Percentiles rank a stretch among this genome's conserved stretches.
Conservation (phyloP, 1,140 invertebrate genomes). For the Tribolium castaneum region DNA sequence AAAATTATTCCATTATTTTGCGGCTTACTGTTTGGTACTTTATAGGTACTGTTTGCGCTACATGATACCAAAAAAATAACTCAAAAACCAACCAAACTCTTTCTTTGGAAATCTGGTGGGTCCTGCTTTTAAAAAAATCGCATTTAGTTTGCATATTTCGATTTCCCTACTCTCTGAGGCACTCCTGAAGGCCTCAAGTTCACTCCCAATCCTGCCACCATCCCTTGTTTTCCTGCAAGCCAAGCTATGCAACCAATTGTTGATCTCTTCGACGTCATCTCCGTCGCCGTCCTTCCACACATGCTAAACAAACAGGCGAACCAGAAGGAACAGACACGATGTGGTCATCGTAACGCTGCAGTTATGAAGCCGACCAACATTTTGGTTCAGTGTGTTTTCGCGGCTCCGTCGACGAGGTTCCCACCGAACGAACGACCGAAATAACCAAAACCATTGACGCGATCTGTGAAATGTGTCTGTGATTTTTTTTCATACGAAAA, state of each 20-base stretch:
- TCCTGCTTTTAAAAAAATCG: too few species aligned
- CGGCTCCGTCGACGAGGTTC: conserved; percentile 45
- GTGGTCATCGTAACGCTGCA: conserved; percentile 55
- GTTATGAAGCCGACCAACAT: conserved; percentile 39
- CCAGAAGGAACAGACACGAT: conserved; percentile 48
- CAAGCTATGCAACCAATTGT: conserved; percentile 1
- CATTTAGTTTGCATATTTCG: too few species aligned
- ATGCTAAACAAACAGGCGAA: conserved; percentile 11
- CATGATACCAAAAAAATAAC: too few species aligned
- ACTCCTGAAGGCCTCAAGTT: too few species aligned
- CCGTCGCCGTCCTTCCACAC: conserved; percentile 1
- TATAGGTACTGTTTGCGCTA: too few species aligned
- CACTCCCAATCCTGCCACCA: background rate
- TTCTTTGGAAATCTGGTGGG: too few species aligned
- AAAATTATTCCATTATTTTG: too few species aligned
- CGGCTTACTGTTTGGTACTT: too few species aligned
- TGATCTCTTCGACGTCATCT: background rate
- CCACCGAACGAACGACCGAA: conserved; percentile 16
- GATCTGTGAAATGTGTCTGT: conserved; percentile 16
- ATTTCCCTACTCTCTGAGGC: too few species aligned
- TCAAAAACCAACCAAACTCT: too few species aligned
- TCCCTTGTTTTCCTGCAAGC: background rate
- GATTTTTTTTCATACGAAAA: background rate
- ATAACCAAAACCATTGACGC: conserved; percentile 33
- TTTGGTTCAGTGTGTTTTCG: conserved; percentile 52